A percentile compares a stretch with the other conserved stretches of the same genome.
phyloP scores from a whole-genome alignment of 2,113 vertebrate species.

The Cheilinus undulatus region DNA sequence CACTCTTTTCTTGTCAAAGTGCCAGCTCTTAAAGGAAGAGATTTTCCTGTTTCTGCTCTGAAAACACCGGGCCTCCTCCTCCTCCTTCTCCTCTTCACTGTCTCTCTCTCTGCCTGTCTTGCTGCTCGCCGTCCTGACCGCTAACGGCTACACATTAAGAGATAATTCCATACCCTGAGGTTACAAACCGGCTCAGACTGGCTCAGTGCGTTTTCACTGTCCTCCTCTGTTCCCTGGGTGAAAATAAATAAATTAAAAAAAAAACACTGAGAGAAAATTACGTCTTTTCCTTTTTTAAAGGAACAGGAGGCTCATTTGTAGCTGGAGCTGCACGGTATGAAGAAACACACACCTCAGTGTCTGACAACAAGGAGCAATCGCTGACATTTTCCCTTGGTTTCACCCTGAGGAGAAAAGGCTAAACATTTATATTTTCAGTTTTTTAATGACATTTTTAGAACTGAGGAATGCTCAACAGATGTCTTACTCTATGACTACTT shows the following conservation, averaged over 20 bases:
- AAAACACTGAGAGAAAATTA: conserved; percentile 25
- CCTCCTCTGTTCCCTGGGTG: conserved; percentile 84
- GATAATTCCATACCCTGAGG: conserved; percentile 83
- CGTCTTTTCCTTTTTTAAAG: conserved; percentile 85
- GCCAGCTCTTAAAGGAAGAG: conserved; percentile 81
- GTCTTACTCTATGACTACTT: too few relatives aligned
- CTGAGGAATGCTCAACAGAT: background rate
- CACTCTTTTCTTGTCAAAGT: conserved; percentile 78
- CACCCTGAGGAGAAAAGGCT: background rate
- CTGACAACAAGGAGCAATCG: background rate
- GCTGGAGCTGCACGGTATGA: conserved; percentile 38
- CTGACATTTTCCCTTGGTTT: background rate
- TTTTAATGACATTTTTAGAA: background rate
- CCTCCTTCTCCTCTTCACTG: conserved; percentile 19
- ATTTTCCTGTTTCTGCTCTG: conserved; percentile 79
- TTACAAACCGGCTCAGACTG: conserved; percentile 90
- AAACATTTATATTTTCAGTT: background rate
- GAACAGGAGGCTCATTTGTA: conserved; percentile 62
- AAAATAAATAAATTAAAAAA: conserved; percentile 78
- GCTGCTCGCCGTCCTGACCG: conserved; percentile 79
- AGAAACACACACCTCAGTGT: conserved; percentile 21
- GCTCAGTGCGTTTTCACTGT: conserved; percentile 78
- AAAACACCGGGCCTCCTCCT: conserved; percentile 61
- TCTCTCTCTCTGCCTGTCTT: conserved; percentile 56
- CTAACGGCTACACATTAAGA: conserved; percentile 84